phyloP scores from a whole-genome alignment of 2,888 invertebrate species.

The Nephrotoma guestfalica region DNA sequence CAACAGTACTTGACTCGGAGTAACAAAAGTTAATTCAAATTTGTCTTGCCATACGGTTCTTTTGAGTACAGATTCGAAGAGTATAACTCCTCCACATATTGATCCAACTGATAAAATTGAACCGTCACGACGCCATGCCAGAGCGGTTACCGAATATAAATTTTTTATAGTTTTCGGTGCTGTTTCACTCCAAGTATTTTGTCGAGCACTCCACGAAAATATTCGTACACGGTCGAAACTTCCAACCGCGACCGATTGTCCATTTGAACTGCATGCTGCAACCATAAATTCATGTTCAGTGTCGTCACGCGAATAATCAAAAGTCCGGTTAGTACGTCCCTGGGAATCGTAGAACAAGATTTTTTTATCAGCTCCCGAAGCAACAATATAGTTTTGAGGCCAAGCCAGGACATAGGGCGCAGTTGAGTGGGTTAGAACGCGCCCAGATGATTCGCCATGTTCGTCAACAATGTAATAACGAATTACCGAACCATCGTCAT shows the following conservation, averaged over 20 bases:
- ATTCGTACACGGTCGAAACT: constrained; percentile 79
- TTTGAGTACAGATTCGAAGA: constrained; percentile 58
- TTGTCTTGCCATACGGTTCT: constrained; percentile 71
- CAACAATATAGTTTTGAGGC: constrained; percentile 62
- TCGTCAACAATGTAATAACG: constrained; percentile 53
- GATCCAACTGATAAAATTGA: constrained; percentile 51
- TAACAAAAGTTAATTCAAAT: constrained; percentile 91
- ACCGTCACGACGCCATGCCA: constrained; percentile 90
- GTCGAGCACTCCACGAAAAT: constrained; percentile 71
- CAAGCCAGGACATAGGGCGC: constrained; percentile 84
- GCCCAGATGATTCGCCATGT: constrained; percentile 46
- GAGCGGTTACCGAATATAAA: constrained; percentile 72
- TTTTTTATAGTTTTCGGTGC: constrained; percentile 59
- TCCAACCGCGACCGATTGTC: constrained; percentile 86
- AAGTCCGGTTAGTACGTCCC: constrained; percentile 38
- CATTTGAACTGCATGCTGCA: constrained; percentile 80
- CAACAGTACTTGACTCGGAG: constrained; percentile 75
- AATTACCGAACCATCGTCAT: constrained; percentile 80
- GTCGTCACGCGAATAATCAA: constrained; percentile 66
- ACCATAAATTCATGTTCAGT: constrained; percentile 76
- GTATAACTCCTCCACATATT: constrained; percentile 58
- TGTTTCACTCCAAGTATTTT: constrained; percentile 68
- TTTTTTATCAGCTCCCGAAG: constrained; percentile 84
- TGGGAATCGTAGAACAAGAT: constrained; percentile 73
- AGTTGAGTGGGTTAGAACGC: constrained; percentile 56